Percentiles rank a stretch among this genome's conserved stretches.
phyloP scores from a whole-genome alignment of 2,888 invertebrate genomes.

The Trichogramma evanescens region DNA sequence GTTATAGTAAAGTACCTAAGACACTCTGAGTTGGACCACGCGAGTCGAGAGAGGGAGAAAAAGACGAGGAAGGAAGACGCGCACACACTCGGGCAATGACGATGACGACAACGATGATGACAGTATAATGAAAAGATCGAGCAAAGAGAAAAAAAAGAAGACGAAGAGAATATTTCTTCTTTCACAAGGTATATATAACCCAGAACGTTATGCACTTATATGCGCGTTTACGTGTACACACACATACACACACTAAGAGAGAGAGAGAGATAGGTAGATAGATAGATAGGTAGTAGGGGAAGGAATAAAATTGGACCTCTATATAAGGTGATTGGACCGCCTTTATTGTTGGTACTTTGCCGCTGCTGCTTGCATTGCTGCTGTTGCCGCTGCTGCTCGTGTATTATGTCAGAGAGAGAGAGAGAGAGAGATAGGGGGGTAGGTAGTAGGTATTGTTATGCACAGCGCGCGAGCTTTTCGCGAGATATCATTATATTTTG shows the following conservation, averaged over 20 bases:
- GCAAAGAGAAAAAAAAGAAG: too few species aligned
- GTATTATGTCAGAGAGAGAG: too few species aligned
- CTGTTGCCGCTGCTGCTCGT: not conserved
- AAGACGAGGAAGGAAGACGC: not conserved
- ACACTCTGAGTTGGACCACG: constrained; percentile 35
- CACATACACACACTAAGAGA: not conserved
- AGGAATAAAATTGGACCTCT: constrained; percentile 15
- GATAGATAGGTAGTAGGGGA: constrained; percentile 18
- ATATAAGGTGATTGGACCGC: constrained; percentile 8
- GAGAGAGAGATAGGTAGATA: constrained; percentile 10
- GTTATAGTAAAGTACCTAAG: constrained; percentile 24
- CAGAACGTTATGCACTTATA: not conserved
- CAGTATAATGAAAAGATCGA: too few species aligned
- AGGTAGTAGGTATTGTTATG: too few species aligned
- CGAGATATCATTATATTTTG: too few species aligned
- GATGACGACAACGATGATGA: too few species aligned
- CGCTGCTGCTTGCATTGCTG: not conserved
- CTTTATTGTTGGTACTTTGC: not conserved
- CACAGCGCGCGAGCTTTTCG: too few species aligned
- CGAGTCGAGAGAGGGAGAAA: constrained; percentile 17
- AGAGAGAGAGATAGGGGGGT: too few species aligned
- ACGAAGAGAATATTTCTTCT: too few species aligned
- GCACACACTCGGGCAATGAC: too few species aligned
- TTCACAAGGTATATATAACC: too few species aligned
- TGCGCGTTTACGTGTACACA: not conserved